Percentiles rank a stretch among this genome's conserved stretches.
These are phyloP conservation scores for Cyclura pinguis DNA, from an alignment of 2,797 vertebrate genomes.

Conservation along the genomic window DNA sequence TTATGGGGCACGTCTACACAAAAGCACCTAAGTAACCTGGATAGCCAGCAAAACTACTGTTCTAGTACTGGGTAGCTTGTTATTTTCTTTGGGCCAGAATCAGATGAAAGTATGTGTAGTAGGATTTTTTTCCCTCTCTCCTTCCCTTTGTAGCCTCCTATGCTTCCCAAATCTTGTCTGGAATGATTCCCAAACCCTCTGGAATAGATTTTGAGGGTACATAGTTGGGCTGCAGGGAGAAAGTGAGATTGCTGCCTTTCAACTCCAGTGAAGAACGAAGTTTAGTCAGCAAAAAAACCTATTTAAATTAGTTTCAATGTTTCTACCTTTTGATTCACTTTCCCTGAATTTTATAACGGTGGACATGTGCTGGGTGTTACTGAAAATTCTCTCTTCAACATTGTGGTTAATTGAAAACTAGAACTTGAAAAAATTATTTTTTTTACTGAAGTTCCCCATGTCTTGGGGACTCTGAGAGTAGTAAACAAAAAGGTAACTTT, in stretches of 20 bases:
- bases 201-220: background rate
- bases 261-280: too few species aligned
- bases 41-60: background rate
- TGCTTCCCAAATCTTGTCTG: background rate
- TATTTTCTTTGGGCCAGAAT: background rate
- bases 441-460: background rate
- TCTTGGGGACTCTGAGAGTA: background rate
- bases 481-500: too few species aligned
- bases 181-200: background rate
- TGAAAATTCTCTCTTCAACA: background rate
- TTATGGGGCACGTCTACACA: background rate
- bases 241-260: background rate
- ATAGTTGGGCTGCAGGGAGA: background rate
- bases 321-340: background rate
- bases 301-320: background rate
- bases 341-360: background rate
- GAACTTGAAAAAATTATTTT: too few species aligned
- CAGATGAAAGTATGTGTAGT: background rate
- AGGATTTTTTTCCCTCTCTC: background rate
- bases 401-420: background rate
- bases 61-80: background rate
- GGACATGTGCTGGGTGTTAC: background rate
- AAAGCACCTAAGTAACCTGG: background rate
- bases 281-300: background rate
- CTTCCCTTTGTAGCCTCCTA: background rate